Evolutionary conservation across 2,113 vertebrate species (phyloP), one percentile per base, ranked within the genome.

Genomic region (Halichoerus grypus): DNA sequence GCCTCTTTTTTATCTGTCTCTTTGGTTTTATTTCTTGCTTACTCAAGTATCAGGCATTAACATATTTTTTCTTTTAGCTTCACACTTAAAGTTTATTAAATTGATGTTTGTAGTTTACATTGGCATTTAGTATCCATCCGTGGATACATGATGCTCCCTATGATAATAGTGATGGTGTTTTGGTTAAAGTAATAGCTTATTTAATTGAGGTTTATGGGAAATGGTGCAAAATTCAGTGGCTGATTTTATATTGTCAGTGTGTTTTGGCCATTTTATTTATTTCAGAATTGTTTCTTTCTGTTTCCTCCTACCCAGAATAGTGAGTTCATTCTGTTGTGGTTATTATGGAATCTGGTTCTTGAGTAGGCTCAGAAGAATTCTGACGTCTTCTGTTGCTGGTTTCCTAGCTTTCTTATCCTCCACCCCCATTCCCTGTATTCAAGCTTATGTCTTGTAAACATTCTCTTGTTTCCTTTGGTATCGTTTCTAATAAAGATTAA

Each of bases 1-100:
- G 36, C 6, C 46, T 93, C 11, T 67, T 95, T 81, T 57, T 76
- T 69, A 11, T 84, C 14, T 93, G 10, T 92, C 15, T 87, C 57
- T 95, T n/a, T 90, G 63, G 19, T 92, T 92, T 97, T 74, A 53
- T 91, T 91, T 85, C 39, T 90, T n/a, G 18, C 49, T 84, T 89
- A 80, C 22, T 96, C 82, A 96, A 46, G 5, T 96, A 94, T 87
- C 67, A 96, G 79, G 33, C 28, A 36, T 61, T 96, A 51, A 59
- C 3, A 3, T 42, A 80, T 49, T n/a, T 94, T 72, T 81, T 36
- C 7, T n/a, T 93, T 9, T 69, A 90, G 83, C 24, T 82, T 94
- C 21, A 92, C 12, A 71, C 9, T 94, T 76, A 42, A 82, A 53
- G 14, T 94, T 96, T 61, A 72, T 86, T 92, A 72, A 82, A 57